Evolutionary conservation across 64 coral and sea anemone species (phyloP).

Genomic region (Dendronephthya gigantea): DNA sequence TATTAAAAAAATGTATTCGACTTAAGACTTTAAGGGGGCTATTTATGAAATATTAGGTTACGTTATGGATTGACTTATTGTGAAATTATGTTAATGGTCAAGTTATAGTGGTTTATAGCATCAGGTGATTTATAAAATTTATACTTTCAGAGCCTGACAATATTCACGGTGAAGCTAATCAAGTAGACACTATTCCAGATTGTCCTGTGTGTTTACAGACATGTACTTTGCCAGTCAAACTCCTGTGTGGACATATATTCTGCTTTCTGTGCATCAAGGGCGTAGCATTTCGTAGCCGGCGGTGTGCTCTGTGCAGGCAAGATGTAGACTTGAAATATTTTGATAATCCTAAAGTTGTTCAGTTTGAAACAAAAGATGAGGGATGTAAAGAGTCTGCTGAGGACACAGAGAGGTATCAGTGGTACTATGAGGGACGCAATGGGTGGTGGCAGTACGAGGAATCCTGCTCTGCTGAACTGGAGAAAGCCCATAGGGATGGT

Average conservation of each 20-base stretch:
- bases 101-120: background rate
- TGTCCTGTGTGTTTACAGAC: slow-evolving; percentile 87
- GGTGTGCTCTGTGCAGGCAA: slow-evolving; percentile 86
- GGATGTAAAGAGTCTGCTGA: slow-evolving; percentile 7
- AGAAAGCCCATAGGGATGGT: slow-evolving; percentile 70
- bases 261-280: slow-evolving; percentile 99
- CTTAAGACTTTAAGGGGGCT: too few species aligned
- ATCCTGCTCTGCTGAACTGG: slow-evolving; percentile 65
- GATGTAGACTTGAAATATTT: slow-evolving; percentile 56
- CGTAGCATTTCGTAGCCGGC: slow-evolving; percentile 73
- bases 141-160: background rate
- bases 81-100: background rate
- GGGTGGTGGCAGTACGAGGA: slow-evolving; percentile 98
- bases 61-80: background rate
- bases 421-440: slow-evolving; percentile 97
- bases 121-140: background rate
- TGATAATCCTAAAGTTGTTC: slow-evolving; percentile 82
- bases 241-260: slow-evolving; percentile 90
- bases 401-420: slow-evolving; percentile 35
- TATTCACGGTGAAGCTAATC: background rate
- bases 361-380: slow-evolving; percentile 30
- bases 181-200: slow-evolving; percentile 32
- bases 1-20: background rate
- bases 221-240: slow-evolving; percentile 68
- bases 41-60: too few species aligned